Evolutionary conservation across 2,888 invertebrate genomes (phyloP), one percentile per base, ranked within the genome.

Genomic region (Agrenia bidenticulata): DNA sequence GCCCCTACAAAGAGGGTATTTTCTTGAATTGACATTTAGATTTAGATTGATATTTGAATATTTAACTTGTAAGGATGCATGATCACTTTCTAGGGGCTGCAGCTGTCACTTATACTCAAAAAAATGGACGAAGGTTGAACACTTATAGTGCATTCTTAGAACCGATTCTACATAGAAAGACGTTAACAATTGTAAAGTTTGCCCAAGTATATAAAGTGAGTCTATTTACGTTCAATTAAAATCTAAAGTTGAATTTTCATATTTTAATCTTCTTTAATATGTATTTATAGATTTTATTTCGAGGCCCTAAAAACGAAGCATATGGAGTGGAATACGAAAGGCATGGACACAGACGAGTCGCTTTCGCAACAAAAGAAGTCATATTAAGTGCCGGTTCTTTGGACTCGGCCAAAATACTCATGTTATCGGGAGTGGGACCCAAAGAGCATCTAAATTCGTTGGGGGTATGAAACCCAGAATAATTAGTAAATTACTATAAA

Each of bases 1-100:
- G 80, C 63, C 77, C 75, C 59, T 72, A 76, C 4, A 72, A 73
- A 27, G 57, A 56, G 4, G 32, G 32, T 32, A 32, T 32, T 32
- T n/a, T n/a, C n/a, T n/a, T n/a, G n/a, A n/a, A n/a, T n/a, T n/a
- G n/a, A n/a, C n/a, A n/a, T 11, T 4, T 32, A 32, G 32, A 4
- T 32, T 7, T 32, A 32, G 4, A 32, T 32, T 32, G 11, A 32
- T 32, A 11, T 32, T 7, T 32, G 32, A 32, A 4, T 32, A 32
- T 7, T 32, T 32, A 32, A 32, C 32, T n/a, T n/a, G n/a, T n/a
- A n/a, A n/a, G n/a, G n/a, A n/a, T n/a, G n/a, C n/a, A n/a, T n/a
- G n/a, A n/a, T n/a, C n/a, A n/a, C n/a, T n/a, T n/a, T n/a, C n/a
- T 32, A 32, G 51, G 61, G n/a, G 67, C 63, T 26, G 55, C 61